phyloP scores from a whole-genome alignment of 2,113 vertebrate species.

The Atrichornis clamosus region DNA sequence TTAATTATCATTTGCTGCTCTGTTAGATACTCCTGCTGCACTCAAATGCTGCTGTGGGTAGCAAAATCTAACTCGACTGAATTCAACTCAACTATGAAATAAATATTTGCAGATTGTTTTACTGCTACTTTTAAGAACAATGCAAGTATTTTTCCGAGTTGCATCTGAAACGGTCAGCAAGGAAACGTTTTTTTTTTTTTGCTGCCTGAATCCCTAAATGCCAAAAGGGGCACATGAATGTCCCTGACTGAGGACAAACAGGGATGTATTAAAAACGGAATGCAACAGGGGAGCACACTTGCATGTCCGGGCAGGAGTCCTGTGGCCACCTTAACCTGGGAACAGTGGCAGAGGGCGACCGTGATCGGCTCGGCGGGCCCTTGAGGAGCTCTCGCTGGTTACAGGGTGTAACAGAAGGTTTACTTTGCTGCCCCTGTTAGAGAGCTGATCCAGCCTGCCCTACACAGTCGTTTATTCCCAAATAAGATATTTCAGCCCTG shows the following conservation, averaged over 20 bases:
- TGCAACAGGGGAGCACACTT: not conserved
- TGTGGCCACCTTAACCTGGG: not conserved
- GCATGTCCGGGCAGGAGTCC: not conserved
- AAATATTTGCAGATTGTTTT: not conserved
- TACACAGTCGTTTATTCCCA: slow-evolving; percentile 9
- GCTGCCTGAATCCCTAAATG: not conserved
- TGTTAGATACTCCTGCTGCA: not conserved
- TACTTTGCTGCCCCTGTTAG: not conserved
- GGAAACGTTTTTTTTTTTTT: not conserved
- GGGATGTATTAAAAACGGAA: not conserved
- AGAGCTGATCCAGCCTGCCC: slow-evolving; percentile 33
- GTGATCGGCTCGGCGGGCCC: not conserved
- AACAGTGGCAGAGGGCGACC: not conserved
- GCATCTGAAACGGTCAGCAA: rapidly evolving
- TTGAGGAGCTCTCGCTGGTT: slow-evolving; percentile 1
- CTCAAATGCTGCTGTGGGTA: not conserved
- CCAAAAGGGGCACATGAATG: not conserved
- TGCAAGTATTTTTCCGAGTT: not conserved
- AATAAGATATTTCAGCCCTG: slow-evolving; percentile 56
- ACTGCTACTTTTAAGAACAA: not conserved
- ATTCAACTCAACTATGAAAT: not conserved
- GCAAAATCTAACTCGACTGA: not conserved
- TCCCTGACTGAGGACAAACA: not conserved
- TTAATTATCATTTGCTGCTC: not conserved
- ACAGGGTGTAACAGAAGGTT: not conserved